Evolutionary conservation across 2,797 vertebrate species (phyloP).

Genomic region (Thalassophryne amazonica): DNA sequence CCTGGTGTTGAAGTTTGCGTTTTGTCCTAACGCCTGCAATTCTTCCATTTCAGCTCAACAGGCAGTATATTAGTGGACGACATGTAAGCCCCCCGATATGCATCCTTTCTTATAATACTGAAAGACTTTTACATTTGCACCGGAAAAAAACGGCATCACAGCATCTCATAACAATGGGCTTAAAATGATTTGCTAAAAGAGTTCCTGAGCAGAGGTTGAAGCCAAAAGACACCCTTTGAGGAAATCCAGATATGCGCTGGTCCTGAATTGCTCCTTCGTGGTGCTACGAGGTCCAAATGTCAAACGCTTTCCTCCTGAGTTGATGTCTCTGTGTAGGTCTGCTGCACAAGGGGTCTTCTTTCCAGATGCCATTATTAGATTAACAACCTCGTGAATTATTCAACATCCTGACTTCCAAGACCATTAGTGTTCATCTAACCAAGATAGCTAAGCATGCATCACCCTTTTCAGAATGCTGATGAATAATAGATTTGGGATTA

Average conservation of each 20-base stretch:
- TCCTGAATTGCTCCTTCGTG: constrained; percentile 55
- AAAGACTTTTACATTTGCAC: constrained; percentile 78
- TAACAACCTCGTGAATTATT: constrained; percentile 72
- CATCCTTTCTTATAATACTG: constrained; percentile 64
- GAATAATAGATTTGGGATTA: constrained; percentile 65
- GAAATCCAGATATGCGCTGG: constrained; percentile 14
- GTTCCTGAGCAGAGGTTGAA: constrained; percentile 15
- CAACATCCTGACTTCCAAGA: constrained; percentile 51
- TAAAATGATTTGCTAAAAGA: constrained; percentile 28
- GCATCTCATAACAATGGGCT: constrained; percentile 35
- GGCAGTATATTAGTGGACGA: constrained; percentile 85
- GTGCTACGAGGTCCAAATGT: constrained; percentile 77
- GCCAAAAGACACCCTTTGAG: constrained; percentile 17
- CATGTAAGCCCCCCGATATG: constrained; percentile 82
- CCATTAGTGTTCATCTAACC: constrained; percentile 65
- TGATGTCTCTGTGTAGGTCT: constrained; percentile 66
- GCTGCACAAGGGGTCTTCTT: constrained; percentile 60
- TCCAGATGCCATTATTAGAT: constrained; percentile 72
- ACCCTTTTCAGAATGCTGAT: constrained; percentile 54
- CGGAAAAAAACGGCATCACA: constrained; percentile 65
- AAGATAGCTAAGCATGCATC: constrained; percentile 53
- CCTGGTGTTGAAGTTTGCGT: constrained; percentile 11
- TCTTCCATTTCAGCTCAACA: constrained; percentile 86
- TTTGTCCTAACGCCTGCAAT: constrained; percentile 75
- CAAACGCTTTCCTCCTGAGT: constrained; percentile 64